phyloP scores from a whole-genome alignment of 2,797 vertebrate species.

The Sus cebifrons region DNA sequence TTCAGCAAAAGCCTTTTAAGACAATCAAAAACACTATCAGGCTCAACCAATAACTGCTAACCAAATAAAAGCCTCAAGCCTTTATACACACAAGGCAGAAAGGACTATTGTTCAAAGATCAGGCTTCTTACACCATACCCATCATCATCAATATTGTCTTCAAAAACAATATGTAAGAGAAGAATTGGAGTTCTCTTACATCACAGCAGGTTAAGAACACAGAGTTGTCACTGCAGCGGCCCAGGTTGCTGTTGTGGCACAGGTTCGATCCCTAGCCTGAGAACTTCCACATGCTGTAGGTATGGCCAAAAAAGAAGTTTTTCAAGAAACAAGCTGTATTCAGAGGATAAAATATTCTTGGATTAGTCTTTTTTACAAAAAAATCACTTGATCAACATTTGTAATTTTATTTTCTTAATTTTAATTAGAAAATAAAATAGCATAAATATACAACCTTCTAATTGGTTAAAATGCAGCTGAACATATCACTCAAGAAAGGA shows the following conservation, averaged over 20 bases:
- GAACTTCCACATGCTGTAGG: too few relatives aligned
- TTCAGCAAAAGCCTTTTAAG: constrained; percentile 47
- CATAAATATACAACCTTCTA: neutral
- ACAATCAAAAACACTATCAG: constrained; percentile 46
- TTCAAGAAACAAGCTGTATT: constrained; percentile 32
- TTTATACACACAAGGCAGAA: constrained; percentile 52
- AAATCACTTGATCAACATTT: constrained; percentile 6
- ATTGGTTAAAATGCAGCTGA: constrained; percentile 60
- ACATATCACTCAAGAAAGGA: neutral
- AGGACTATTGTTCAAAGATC: constrained; percentile 6
- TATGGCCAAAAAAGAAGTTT: neutral
- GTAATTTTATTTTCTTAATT: neutral
- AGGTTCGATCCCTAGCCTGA: too few relatives aligned
- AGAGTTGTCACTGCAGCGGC: too few relatives aligned
- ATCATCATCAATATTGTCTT: constrained; percentile 43
- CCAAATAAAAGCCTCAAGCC: neutral
- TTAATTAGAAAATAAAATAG: constrained; percentile 56
- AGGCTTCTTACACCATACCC: neutral
- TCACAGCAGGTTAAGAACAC: too few relatives aligned
- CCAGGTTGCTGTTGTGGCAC: too few relatives aligned
- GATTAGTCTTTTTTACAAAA: constrained; percentile 57
- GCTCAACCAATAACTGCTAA: constrained; percentile 25
- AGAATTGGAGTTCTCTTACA: too few relatives aligned
- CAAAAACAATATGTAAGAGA: constrained; percentile 57
- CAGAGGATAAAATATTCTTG: constrained; percentile 43